These are phyloP conservation scores for Linhomoeus sp. DNA, from an alignment of 2,888 invertebrate genomes.

Conservation along the genomic window DNA sequence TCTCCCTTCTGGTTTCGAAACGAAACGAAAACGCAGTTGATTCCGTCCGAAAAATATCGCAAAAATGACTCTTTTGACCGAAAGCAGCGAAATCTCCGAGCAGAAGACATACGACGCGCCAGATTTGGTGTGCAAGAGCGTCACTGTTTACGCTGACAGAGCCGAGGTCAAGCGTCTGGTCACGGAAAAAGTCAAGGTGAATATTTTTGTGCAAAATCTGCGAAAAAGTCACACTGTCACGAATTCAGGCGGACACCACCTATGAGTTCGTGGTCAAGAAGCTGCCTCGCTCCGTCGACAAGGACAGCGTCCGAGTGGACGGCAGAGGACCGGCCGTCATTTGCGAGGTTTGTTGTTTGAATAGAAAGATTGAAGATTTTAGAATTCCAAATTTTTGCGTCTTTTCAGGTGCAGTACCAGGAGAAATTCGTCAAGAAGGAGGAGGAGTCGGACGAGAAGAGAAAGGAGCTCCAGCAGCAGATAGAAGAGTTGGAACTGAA, in stretches of 20 bases:
- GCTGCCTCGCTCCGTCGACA: conserved; percentile 4
- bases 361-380: no score
- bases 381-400: no score
- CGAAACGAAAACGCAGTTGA: no score
- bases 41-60: no score
- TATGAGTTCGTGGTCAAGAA: neutral
- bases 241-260: conserved; percentile 2
- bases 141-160: conserved; percentile 17
- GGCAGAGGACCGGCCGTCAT: conserved; percentile 13
- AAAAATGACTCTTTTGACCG: no score
- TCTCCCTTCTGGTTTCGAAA: no score
- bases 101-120: neutral
- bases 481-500: conserved; percentile 3
- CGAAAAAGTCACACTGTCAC: no score
- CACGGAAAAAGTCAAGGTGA: conserved; percentile 8
- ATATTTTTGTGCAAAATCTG: no score
- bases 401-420: conserved; percentile 14
- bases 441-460: conserved; percentile 7
- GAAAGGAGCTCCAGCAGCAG: conserved; percentile 7
- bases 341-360: conserved; percentile 5
- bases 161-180: conserved; percentile 15
- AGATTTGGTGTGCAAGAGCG: neutral
- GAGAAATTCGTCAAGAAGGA: conserved; percentile 4
- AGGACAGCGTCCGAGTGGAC: conserved; percentile 16
- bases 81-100: neutral